Evolutionary conservation across 2,113 vertebrate genomes (phyloP).

Genomic region (Gorilla gorilla): DNA sequence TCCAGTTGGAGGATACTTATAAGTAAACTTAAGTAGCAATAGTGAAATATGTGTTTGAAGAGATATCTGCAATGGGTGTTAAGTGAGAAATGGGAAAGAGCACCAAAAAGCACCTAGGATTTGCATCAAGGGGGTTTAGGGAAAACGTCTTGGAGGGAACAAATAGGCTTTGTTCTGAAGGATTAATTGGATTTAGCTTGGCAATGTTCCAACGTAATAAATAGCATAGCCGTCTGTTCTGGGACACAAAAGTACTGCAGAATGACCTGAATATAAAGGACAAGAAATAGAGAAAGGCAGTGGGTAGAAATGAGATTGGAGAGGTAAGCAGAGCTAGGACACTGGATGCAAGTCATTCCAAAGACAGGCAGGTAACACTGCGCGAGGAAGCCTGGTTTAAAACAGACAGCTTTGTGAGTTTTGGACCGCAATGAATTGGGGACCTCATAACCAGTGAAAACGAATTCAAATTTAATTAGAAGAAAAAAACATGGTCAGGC

Average conservation of each 20-base stretch:
- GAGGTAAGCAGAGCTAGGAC: background rate
- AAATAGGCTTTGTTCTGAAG: background rate
- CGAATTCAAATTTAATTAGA: background rate
- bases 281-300: background rate
- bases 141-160: background rate
- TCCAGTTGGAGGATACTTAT: background rate
- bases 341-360: background rate
- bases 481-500: background rate
- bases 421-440: background rate
- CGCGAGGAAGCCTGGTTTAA: background rate
- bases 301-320: background rate
- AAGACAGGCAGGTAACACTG: background rate
- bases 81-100: background rate
- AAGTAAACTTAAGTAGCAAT: background rate
- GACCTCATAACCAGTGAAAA: background rate
- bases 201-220: background rate
- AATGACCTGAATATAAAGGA: background rate
- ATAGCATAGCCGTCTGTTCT: background rate
- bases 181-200: conserved; percentile 35
- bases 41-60: background rate
- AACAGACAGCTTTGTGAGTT: background rate
- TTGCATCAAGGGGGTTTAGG: background rate
- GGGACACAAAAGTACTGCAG: background rate
- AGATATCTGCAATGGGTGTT: background rate
- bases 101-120: background rate